These are phyloP conservation scores for Megamerina dolium DNA, from an alignment of 2,888 invertebrate genomes.

Conservation along the genomic window DNA sequence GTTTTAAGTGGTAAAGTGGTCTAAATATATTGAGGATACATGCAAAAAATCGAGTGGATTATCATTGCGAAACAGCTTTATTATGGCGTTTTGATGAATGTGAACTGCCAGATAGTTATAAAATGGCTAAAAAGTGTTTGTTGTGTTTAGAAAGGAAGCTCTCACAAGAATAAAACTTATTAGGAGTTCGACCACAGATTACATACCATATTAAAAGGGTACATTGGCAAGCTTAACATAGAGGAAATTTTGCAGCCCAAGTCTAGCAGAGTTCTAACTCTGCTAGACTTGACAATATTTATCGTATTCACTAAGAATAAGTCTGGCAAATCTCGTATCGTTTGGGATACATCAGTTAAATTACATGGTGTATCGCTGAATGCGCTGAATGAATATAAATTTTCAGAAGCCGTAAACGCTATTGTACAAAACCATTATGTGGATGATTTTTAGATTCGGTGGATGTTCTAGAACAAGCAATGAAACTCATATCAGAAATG, in stretches of 20 bases:
- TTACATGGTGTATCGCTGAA: conserved; percentile 9
- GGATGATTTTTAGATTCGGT: too few relatives aligned
- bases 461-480: neutral
- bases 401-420: neutral
- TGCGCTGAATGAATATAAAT: conserved; percentile 7
- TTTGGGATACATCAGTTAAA: conserved; percentile 14
- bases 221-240: conserved; percentile 1
- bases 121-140: conserved; percentile 3
- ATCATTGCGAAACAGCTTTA: conserved; percentile 2
- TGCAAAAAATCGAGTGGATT: too few relatives aligned
- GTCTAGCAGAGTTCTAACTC: neutral
- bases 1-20: too few relatives aligned
- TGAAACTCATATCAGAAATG: too few relatives aligned
- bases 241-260: neutral
- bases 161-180: neutral
- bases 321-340: conserved; percentile 8
- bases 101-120: conserved; percentile 5
- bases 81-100: conserved; percentile 4
- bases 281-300: conserved; percentile 5
- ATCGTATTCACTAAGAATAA: too few relatives aligned
- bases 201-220: conserved; percentile 5
- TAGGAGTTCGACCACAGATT: neutral
- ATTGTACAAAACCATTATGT: neutral
- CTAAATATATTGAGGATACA: too few relatives aligned
- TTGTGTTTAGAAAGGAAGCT: conserved; percentile 3